Evolutionary conservation across 2,113 vertebrate genomes (phyloP), one percentile per base, ranked within the genome.

Genomic region (Psophia crepitans): DNA sequence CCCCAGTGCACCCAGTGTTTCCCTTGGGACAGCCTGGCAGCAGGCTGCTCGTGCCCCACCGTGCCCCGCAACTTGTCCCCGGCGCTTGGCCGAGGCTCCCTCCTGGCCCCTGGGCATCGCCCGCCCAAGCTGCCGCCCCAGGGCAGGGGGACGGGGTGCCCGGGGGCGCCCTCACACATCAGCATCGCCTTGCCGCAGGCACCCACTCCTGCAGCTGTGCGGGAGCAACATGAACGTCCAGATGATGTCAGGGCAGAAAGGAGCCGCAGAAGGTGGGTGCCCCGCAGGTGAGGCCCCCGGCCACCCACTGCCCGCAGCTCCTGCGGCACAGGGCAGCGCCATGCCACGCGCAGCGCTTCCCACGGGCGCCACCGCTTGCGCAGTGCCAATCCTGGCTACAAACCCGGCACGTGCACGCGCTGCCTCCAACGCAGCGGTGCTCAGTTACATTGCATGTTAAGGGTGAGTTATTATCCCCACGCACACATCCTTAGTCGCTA

Each of bases 381-480:
- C 37, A 12, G 61, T 6, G 3, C 10, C 44, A 15, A 5, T 11
- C 15, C 69, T 19, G 61, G 10, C 70, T 19, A 3, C 37, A 26
- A 32, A 11, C 57, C 48, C 3, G 2, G 8, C 16, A 18, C 8
- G 3, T 4, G 41, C 43, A 17, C 6, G 5, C 32, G 1, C 7
- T 4, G 4, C 7, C 43, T 27, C 63, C 63, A 10, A 3, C 2
- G 3, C 4, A 2, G 18, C 2, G 7, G 32, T 7, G 37, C 87
- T 35, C 35, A 6, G 1, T 35, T 6, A 12, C 12, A 16, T 5
- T 2, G 48, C 23, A 1, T 4, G 0, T 20, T 11, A 12, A 27
- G 37, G 41, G n/a, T 11, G 18, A 41, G 35, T 12, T 15, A 4
- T 7, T 18, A 6, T 9, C 48, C 11, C 37, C 19, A 6, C 5